Conservation (phyloP, 2,797 vertebrate genomes). For the Eulemur rubriventer region DNA sequence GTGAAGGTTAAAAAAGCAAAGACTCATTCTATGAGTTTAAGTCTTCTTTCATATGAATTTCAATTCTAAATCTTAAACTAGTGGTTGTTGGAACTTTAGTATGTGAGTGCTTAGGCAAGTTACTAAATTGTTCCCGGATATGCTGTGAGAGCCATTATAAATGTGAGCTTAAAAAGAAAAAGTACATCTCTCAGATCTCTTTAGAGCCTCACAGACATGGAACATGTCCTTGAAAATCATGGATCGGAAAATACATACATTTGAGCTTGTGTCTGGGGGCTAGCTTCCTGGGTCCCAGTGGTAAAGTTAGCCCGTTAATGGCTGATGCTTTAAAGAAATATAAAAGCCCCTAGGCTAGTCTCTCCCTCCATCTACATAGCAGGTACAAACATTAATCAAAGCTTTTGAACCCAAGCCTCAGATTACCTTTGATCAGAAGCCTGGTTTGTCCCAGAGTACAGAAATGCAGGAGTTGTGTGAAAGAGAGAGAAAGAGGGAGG, state of each 20-base stretch:
- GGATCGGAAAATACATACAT: conserved; percentile 78
- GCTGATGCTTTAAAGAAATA: conserved; percentile 83
- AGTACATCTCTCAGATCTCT: conserved; percentile 76
- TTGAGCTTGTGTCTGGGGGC: conserved; percentile 70
- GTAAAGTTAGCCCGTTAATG: conserved; percentile 81
- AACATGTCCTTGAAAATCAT: conserved; percentile 75
- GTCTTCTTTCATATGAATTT: conserved; percentile 64
- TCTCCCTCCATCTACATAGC: conserved; percentile 72
- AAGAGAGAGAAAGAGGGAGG: neutral
- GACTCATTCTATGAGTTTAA: conserved; percentile 42
- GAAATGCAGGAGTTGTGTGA: conserved; percentile 21
- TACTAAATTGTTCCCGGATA: conserved; percentile 69
- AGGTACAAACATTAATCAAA: conserved; percentile 77
- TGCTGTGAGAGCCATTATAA: conserved; percentile 68
- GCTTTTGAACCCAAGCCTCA: conserved; percentile 71
- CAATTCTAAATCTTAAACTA: conserved; percentile 68
- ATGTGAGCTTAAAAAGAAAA: conserved; percentile 30
- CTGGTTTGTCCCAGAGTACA: conserved; percentile 59
- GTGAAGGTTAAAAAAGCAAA: conserved; percentile 40
- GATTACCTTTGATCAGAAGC: conserved; percentile 73
- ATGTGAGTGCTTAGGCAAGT: conserved; percentile 67
- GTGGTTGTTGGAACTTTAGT: conserved; percentile 45
- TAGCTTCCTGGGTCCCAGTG: conserved; percentile 71
- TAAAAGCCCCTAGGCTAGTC: conserved; percentile 77
- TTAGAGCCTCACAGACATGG: conserved; percentile 78